phyloP scores from a whole-genome alignment of 2,888 invertebrate species.

The Aspidapion aeneum region DNA sequence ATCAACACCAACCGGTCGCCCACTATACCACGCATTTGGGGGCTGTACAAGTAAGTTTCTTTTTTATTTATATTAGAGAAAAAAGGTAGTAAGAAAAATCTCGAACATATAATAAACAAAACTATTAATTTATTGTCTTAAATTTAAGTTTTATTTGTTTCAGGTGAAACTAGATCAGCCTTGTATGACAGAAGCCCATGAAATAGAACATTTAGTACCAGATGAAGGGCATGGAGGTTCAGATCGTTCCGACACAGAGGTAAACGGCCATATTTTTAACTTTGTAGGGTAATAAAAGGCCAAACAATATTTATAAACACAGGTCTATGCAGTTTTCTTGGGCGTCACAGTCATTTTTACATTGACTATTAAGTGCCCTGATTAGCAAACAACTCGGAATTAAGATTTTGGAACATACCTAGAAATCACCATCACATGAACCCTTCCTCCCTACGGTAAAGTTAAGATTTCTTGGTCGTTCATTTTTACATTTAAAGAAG shows the following conservation, averaged over 20 bases:
- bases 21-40: conserved; percentile 35
- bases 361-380: too few relatives aligned
- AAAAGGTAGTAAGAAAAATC: neutral
- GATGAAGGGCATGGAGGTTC: conserved; percentile 30
- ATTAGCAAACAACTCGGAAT: too few relatives aligned
- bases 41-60: conserved; percentile 28
- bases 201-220: conserved; percentile 45
- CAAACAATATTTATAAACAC: too few relatives aligned
- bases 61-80: neutral
- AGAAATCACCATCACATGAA: too few relatives aligned
- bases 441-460: too few relatives aligned
- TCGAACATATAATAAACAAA: neutral
- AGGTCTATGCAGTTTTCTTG: too few relatives aligned
- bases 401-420: too few relatives aligned
- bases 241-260: conserved; percentile 56
- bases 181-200: conserved; percentile 40
- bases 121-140: neutral
- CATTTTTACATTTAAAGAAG: too few relatives aligned
- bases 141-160: conserved; percentile 7
- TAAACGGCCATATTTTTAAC: too few relatives aligned
- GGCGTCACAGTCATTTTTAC: too few relatives aligned
- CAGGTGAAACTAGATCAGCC: conserved; percentile 37
- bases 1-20: conserved; percentile 36
- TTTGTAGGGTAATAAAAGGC: too few relatives aligned
- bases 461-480: too few relatives aligned